Percentiles rank a stretch among this genome's conserved stretches.
Evolutionary conservation across 2,888 invertebrate genomes (phyloP).

Genomic region (Ectobius pallidus): DNA sequence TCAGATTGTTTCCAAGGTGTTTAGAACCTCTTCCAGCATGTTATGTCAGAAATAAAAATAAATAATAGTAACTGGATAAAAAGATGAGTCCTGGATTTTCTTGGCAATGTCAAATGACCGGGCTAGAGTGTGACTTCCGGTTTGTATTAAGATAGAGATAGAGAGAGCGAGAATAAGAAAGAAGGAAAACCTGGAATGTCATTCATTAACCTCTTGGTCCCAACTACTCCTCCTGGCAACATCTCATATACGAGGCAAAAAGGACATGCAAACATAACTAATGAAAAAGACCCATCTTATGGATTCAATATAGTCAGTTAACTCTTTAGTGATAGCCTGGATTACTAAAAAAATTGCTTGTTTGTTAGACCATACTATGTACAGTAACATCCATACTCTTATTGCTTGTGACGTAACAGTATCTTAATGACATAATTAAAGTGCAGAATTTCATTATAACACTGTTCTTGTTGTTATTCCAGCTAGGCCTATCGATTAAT

Average conservation of each 20-base stretch:
- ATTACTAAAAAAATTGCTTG: too few relatives aligned
- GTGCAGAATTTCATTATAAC: too few relatives aligned
- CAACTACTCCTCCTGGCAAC: background rate
- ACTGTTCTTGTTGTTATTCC: too few relatives aligned
- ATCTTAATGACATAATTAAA: too few relatives aligned
- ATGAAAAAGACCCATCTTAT: background rate
- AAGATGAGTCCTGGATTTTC: background rate
- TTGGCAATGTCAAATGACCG: constrained; percentile 12
- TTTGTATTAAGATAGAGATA: background rate
- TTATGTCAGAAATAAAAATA: background rate
- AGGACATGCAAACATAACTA: background rate
- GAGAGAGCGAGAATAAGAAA: too few relatives aligned
- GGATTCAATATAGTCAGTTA: too few relatives aligned
- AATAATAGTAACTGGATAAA: background rate
- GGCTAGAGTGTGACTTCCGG: background rate
- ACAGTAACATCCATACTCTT: too few relatives aligned
- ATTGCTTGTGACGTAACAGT: too few relatives aligned
- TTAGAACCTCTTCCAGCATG: too few relatives aligned
- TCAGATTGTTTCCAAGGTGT: background rate
- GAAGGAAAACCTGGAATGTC: constrained; percentile 14
- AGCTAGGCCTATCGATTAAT: too few relatives aligned
- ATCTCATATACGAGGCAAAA: background rate
- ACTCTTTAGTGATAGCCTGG: too few relatives aligned
- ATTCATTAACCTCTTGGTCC: constrained; percentile 21
- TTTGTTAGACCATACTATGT: too few relatives aligned